These are phyloP conservation scores for Mantis religiosa DNA, from an alignment of 2,888 invertebrate species.

Conservation along the genomic window DNA sequence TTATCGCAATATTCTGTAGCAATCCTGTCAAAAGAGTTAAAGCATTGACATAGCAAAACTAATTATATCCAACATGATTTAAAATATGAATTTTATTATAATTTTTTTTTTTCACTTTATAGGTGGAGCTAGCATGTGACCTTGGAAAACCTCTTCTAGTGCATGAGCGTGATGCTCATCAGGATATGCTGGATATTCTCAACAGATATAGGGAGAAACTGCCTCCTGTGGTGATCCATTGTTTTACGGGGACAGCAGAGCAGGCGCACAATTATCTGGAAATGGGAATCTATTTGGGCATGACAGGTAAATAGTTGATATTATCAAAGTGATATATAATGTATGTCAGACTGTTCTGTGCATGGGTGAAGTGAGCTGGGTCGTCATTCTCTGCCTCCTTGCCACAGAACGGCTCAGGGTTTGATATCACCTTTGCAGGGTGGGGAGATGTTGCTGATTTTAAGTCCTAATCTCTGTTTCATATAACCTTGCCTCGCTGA, in stretches of 20 bases:
- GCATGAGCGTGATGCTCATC: conserved; percentile 88
- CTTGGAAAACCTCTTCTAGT: conserved; percentile 83
- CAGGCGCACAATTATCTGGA: conserved; percentile 80
- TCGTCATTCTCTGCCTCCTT: too few species aligned
- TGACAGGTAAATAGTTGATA: conserved; percentile 56
- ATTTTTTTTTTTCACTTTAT: conserved; percentile 36
- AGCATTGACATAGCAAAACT: too few species aligned
- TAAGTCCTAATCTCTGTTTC: too few species aligned
- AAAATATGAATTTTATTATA: not conserved
- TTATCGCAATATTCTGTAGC: too few species aligned
- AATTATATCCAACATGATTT: not conserved
- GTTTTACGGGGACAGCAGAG: conserved; percentile 83
- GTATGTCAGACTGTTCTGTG: too few species aligned
- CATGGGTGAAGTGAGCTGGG: too few species aligned
- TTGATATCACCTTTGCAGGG: too few species aligned
- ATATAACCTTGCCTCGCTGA: too few species aligned
- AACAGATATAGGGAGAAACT: conserved; percentile 52
- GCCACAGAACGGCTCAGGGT: too few species aligned
- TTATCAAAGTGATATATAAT: too few species aligned
- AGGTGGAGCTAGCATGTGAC: conserved; percentile 81
- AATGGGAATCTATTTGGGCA: conserved; percentile 79
- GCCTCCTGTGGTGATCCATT: conserved; percentile 84
- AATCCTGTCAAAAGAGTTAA: too few species aligned
- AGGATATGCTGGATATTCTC: conserved; percentile 74
- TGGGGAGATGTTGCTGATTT: too few species aligned